These are phyloP conservation scores for Sminthopsis crassicaudata DNA, from an alignment of 2,113 vertebrate genomes.

Conservation along the genomic window DNA sequence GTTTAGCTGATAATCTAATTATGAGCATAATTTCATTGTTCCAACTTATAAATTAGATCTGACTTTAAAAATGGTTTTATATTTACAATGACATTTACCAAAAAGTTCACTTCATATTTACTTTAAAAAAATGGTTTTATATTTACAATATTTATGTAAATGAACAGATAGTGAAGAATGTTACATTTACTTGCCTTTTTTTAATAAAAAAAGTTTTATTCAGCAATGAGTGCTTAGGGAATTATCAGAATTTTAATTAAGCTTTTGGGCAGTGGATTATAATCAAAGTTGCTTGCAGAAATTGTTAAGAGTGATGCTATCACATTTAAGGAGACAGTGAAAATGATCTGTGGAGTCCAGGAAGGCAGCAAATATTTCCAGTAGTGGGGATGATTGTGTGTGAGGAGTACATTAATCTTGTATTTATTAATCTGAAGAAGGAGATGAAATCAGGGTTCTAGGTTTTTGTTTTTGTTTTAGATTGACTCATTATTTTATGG, in stretches of 20 bases:
- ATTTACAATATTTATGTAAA: conserved; percentile 32
- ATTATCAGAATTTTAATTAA: conserved; percentile 19
- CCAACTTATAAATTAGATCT: conserved; percentile 53
- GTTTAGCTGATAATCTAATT: conserved; percentile 46
- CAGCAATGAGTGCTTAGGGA: conserved; percentile 31
- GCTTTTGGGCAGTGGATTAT: background rate
- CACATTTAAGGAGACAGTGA: background rate
- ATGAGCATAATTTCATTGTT: conserved; percentile 2
- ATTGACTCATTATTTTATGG: background rate
- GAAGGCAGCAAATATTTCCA: background rate
- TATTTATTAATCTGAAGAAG: background rate
- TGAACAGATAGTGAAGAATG: background rate
- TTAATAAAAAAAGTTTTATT: conserved; percentile 49
- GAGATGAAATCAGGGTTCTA: background rate
- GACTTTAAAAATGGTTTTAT: background rate
- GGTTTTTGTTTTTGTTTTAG: background rate
- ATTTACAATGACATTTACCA: background rate
- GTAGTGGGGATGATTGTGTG: background rate
- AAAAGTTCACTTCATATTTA: background rate
- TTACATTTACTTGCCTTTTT: conserved; percentile 60
- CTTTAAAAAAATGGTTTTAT: conserved; percentile 37
- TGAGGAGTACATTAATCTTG: background rate
- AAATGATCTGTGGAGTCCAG: background rate
- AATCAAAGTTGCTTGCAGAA: conserved; percentile 13
- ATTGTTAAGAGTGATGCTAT: background rate